These are phyloP conservation scores for Phaedon cochleariae DNA, from an alignment of 2,888 invertebrate genomes.

Conservation along the genomic window DNA sequence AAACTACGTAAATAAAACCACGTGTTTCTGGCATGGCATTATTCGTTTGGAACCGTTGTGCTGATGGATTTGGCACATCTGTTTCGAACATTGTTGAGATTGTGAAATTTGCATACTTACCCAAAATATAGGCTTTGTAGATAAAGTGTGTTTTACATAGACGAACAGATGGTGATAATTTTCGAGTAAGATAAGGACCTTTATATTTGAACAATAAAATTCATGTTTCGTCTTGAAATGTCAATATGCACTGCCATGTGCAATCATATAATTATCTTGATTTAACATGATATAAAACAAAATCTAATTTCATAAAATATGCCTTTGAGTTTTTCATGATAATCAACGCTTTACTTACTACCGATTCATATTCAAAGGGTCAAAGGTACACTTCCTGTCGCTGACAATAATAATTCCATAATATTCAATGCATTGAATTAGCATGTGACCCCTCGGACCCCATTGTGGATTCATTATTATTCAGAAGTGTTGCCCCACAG, in stretches of 20 bases:
- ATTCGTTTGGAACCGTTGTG: conserved; percentile 6
- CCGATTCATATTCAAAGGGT: conserved; percentile 22
- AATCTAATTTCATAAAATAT: no score
- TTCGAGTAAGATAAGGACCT: neutral
- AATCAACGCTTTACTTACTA: neutral
- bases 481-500: neutral
- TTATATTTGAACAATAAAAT: neutral
- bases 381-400: conserved; percentile 24
- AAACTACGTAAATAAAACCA: neutral
- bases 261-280: no score
- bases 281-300: no score
- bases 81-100: neutral
- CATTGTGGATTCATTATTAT: neutral
- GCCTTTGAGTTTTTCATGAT: neutral
- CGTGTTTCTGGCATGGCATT: conserved; percentile 4
- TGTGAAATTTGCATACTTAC: neutral
- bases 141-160: neutral
- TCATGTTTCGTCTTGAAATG: neutral
- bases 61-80: neutral
- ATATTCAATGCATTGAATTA: conserved; percentile 14
- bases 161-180: neutral
- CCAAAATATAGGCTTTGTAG: neutral
- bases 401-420: neutral
- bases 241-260: no score
- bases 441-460: conserved; percentile 22